phyloP scores from a whole-genome alignment of 1,140 invertebrate species.

The Ceratosolen solmsi region DNA sequence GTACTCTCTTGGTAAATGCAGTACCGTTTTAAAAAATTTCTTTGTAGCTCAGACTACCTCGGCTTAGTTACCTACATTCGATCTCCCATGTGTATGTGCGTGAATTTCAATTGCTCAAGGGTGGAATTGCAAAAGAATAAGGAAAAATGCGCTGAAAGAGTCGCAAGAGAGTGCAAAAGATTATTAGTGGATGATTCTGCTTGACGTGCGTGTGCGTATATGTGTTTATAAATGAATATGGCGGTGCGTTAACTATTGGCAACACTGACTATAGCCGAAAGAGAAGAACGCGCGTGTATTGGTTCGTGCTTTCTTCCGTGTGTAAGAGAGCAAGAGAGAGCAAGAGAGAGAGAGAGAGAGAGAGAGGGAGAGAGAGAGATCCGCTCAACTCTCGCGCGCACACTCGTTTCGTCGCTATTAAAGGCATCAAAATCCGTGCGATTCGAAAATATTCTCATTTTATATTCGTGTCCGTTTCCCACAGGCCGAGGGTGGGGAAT shows the following conservation, averaged over 20 bases:
- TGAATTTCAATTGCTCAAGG: neutral
- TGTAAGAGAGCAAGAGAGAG: neutral
- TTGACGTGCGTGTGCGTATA: neutral
- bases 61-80: neutral
- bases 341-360: neutral
- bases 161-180: slow-evolving; percentile 13
- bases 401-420: slow-evolving; percentile 55
- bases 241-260: slow-evolving; percentile 53
- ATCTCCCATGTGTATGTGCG: neutral
- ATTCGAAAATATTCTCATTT: slow-evolving; percentile 70
- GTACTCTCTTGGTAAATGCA: neutral
- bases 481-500: slow-evolving; percentile 63
- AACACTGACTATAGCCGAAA: slow-evolving; percentile 50
- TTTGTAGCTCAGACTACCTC: too few species aligned
- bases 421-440: slow-evolving; percentile 62
- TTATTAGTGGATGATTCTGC: slow-evolving; percentile 41
- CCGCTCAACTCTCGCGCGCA: slow-evolving; percentile 32
- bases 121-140: neutral
- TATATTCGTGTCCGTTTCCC: slow-evolving; percentile 60
- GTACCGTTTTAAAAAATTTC: neutral
- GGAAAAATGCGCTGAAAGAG: neutral
- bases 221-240: slow-evolving; percentile 10
- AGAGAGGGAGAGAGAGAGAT: neutral
- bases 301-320: slow-evolving; percentile 24
- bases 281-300: neutral